Base-by-base conservation (phyloP, 2,888 invertebrate genomes). In the Mythimna lalbum region DNA sequence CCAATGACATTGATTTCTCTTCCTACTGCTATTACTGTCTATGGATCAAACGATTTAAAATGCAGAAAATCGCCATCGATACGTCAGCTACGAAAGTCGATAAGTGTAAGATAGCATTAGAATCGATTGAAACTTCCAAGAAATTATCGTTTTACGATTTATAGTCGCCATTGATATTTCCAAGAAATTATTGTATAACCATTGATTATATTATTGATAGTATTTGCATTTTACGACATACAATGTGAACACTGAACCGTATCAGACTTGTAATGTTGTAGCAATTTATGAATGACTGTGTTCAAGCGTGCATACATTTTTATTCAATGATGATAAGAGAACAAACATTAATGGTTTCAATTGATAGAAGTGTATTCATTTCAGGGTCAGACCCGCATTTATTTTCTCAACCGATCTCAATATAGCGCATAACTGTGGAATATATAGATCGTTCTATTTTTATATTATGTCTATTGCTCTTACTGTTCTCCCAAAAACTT, bases 241-340 rank as follows among this genome's bases (percentile, higher is more conserved):
- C 52, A 47, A 59, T 33, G 61, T 23, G 17, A 21, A 21, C 19
- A 78, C 2, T n/a, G 47, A 31, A 52, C 39, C 36, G 31, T 21
- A 61, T 31, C 23, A 12, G 36, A 21, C 49, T 49, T 52, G 10
- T 59, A 62, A 73, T 50, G 12, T 36, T 47, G 50, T 14, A 72
- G 39, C 52, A 31, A 64, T 75, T 63, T 78, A 57, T 76, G 61
- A 73, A 78, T 76, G 65, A 62, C 60, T 1, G 36, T 36, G 50
- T 71, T 63, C 23, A 23, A 75, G 57, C 36, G 23, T 49, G 53
- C n/a, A 43, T n/a, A 47, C n/a, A 53, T 57, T 62, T 63, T 62
- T 19, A 71, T 75, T 39, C 9, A 47, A 57, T 78, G 64, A 56
- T 23, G 19, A 39, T 60, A 33, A n/a, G 27, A 31, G 31, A 14